Evolutionary conservation across 1,140 invertebrate species (phyloP).

Genomic region (Calliphora vicina): DNA sequence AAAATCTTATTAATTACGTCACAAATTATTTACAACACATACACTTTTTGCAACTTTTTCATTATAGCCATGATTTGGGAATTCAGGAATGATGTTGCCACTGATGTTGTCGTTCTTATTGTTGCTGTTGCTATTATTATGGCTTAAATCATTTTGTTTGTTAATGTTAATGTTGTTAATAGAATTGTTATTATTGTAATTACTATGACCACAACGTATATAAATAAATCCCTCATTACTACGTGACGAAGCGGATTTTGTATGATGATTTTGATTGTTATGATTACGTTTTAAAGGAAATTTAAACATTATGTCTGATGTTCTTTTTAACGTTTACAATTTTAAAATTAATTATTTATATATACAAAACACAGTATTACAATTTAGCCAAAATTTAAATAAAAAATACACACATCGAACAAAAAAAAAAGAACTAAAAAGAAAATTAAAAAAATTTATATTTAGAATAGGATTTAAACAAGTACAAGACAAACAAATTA

Average conservation of each 20-base stretch:
- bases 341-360: background rate
- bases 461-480: background rate
- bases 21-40: slow-evolving; percentile 10
- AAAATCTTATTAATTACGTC: too few species aligned
- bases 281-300: slow-evolving; percentile 30
- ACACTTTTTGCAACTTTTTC: slow-evolving; percentile 26
- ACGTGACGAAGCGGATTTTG: slow-evolving; percentile 34
- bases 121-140: background rate
- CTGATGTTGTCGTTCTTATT: background rate
- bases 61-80: background rate
- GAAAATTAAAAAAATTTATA: background rate
- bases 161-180: background rate
- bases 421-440: background rate
- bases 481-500: background rate
- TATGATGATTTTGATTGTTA: slow-evolving; percentile 9
- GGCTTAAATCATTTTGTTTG: too few species aligned
- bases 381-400: background rate
- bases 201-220: slow-evolving; percentile 37
- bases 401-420: background rate
- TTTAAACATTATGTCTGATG: slow-evolving; percentile 18
- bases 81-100: background rate
- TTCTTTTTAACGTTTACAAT: background rate
- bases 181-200: background rate
- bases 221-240: slow-evolving; percentile 41
- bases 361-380: too few species aligned